phyloP scores from a whole-genome alignment of 2,797 vertebrate genomes.

The Taenioides sp. region DNA sequence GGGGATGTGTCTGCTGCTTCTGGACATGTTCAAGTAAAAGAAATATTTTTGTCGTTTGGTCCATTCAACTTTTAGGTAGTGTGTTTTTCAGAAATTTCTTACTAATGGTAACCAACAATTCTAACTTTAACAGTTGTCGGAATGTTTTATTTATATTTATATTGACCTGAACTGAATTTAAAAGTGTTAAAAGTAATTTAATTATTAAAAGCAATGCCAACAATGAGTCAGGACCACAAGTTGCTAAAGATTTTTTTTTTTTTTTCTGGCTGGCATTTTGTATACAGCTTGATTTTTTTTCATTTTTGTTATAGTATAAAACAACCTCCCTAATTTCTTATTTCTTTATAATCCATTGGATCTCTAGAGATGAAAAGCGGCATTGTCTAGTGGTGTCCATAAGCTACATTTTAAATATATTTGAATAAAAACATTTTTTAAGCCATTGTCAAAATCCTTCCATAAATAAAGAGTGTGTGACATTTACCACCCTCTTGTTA shows the following conservation, averaged over 20 bases:
- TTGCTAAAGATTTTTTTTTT: too few species aligned
- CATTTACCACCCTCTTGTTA: conserved; percentile 76
- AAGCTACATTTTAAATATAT: conserved; percentile 5
- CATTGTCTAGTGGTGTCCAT: not conserved
- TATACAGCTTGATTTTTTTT: too few species aligned
- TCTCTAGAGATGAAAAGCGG: not conserved
- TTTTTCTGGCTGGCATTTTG: too few species aligned
- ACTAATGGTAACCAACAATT: not conserved
- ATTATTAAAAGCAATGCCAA: not conserved
- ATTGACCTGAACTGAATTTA: not conserved
- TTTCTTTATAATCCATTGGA: not conserved
- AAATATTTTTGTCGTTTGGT: not conserved
- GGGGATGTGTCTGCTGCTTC: conserved; percentile 17
- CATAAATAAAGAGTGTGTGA: conserved; percentile 80
- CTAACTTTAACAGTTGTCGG: not conserved
- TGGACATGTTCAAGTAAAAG: conserved; percentile 14
- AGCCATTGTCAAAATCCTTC: conserved; percentile 87
- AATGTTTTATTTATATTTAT: not conserved
- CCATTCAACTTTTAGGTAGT: not conserved
- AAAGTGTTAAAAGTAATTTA: not conserved
- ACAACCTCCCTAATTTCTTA: too few species aligned
- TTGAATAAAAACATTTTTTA: conserved; percentile 69
- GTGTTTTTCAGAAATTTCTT: not conserved
- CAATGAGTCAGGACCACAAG: not conserved
- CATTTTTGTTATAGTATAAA: too few species aligned